Conservation (phyloP, 37 sponge, comb jelly and placozoan species). For the Mnemiopsis leidyi region DNA sequence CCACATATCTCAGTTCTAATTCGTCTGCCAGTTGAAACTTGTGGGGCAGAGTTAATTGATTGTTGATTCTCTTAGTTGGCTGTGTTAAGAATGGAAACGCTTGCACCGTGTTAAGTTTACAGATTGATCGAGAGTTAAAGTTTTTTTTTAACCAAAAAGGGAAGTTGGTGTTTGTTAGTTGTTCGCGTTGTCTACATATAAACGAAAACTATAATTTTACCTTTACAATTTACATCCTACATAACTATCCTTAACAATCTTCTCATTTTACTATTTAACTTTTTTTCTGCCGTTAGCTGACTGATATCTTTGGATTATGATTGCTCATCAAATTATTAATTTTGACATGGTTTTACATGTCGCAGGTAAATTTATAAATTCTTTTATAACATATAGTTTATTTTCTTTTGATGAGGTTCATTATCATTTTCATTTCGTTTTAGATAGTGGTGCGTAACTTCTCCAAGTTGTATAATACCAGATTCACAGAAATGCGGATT, state of each 20-base stretch:
- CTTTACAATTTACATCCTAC: too few species aligned
- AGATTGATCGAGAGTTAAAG: too few species aligned
- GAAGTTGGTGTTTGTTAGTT: background rate
- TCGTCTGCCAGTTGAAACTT: background rate
- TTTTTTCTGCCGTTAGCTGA: background rate
- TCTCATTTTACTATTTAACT: too few species aligned
- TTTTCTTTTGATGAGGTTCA: background rate
- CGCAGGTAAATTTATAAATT: background rate
- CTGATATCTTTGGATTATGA: background rate
- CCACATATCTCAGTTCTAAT: background rate
- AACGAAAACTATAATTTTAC: too few species aligned
- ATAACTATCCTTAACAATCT: background rate
- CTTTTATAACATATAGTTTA: background rate
- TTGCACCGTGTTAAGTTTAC: too few species aligned
- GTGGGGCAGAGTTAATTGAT: too few species aligned
- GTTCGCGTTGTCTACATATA: too few species aligned
- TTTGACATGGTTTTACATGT: background rate
- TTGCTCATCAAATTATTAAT: background rate
- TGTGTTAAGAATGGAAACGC: too few species aligned
- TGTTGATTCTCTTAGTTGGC: too few species aligned
- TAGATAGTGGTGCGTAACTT: too few species aligned
- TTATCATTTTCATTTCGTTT: background rate
- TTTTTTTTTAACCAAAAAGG: background rate
- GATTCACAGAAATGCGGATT: too few species aligned
- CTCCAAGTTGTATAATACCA: too few species aligned